A percentile compares a stretch with the other conserved stretches of the same genome.
These are phyloP conservation scores for Coregonus ussuriensis DNA, from an alignment of 2,797 vertebrate species.

Conservation along the genomic window DNA sequence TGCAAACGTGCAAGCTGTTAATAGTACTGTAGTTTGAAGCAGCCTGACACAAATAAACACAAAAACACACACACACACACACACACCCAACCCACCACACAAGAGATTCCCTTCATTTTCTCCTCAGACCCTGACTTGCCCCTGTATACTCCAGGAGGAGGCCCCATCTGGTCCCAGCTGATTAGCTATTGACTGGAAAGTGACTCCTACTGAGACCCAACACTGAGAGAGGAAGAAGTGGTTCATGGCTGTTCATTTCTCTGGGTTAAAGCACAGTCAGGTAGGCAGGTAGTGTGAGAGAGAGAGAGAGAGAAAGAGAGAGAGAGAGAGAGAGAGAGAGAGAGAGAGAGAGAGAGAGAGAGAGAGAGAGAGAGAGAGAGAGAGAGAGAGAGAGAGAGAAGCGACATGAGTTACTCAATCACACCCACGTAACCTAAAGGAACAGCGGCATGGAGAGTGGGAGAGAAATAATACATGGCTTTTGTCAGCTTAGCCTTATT, in stretches of 20 bases:
- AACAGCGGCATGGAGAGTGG: not conserved
- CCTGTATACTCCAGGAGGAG: not conserved
- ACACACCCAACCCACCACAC: not conserved
- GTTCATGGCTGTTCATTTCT: not conserved
- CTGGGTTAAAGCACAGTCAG: not conserved
- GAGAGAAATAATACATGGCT: no score
- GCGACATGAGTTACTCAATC: not conserved
- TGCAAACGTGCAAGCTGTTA: not conserved
- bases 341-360: not conserved
- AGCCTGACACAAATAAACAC: not conserved
- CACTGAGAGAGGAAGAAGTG: not conserved
- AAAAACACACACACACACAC: not conserved
- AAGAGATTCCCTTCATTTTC: no score
- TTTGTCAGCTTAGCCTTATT: no score
- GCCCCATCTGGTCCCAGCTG: not conserved
- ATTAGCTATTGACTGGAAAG: slow-evolving; percentile 4
- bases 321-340: not conserved
- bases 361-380: not conserved
- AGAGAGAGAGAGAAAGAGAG: not conserved
- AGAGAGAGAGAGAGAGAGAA: not conserved
- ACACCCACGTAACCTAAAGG: not conserved
- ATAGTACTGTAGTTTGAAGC: no score
- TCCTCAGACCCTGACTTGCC: no score
- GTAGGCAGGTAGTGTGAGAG: not conserved
- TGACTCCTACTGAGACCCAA: not conserved